Percentiles rank a stretch among this genome's conserved stretches.
Conservation (phyloP, 2,797 vertebrate species). For the Borostomias antarcticus region DNA sequence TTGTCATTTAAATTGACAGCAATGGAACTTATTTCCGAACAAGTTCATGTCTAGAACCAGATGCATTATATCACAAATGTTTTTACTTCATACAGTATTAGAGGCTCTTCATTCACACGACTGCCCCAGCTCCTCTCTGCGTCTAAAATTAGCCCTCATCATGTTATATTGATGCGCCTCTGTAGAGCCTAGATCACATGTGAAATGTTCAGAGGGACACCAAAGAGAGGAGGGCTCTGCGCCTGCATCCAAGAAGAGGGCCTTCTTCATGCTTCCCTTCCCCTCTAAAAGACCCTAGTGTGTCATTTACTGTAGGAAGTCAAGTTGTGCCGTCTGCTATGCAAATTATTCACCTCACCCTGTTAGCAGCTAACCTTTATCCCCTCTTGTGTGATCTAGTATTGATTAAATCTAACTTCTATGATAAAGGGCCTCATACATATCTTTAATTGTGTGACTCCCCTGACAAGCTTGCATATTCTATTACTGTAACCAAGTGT, state of each 20-base stretch:
- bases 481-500: no score
- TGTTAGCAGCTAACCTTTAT: no score
- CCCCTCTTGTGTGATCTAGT: no score
- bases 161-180: conserved; percentile 25
- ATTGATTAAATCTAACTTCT: no score
- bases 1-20: no score
- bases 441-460: no score
- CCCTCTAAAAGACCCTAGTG: conserved; percentile 40
- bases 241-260: conserved; percentile 32
- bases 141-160: conserved; percentile 19
- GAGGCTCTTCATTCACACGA: conserved; percentile 1
- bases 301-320: conserved; percentile 60
- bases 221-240: conserved; percentile 4
- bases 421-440: no score
- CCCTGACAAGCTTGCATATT: no score
- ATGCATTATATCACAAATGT: no score
- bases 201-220: conserved; percentile 6
- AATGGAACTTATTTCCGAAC: not conserved
- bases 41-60: no score
- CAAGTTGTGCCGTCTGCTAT: conserved; percentile 57
- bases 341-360: no score
- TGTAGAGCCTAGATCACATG: not conserved
- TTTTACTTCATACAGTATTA: not conserved
- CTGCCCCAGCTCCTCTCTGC: not conserved
- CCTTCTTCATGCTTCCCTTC: conserved; percentile 47